Base-by-base conservation (phyloP, 2,113 vertebrate genomes). In the Anguilla japonica region DNA sequence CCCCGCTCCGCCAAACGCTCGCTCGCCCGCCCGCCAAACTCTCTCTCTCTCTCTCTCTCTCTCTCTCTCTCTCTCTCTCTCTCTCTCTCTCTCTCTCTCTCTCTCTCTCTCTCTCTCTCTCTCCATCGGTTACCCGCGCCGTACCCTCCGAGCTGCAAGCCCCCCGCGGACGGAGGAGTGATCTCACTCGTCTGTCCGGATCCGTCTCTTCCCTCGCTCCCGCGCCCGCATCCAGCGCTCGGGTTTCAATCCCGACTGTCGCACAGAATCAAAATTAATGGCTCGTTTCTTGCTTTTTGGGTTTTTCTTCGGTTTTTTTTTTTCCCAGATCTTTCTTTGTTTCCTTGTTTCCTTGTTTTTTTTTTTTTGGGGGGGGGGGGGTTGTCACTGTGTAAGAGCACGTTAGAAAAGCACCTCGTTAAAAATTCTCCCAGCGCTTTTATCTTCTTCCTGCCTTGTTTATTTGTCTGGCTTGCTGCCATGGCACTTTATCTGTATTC, bases 401-500 rank as follows among this genome's bases (percentile, higher is more conserved):
- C 18, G 67, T 63, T 79, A 87, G 87, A 88, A 87, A 84, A 89
- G 88, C 79, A 43, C 85, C 93, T 92, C 90, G 93, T 92, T 93
- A 89, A 87, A 85, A 89, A 92, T 93, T 84, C 41, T 71, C 86
- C 85, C 87, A 67, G 63, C 41, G 81, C 84, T 84, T 86, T 89
- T 79, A 50, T 53, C 90, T 57, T 90, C 84, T 50, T 41, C 88
- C 88, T 40, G 82, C 34, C 82, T 86, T 89, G 90, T 92, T 92
- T 93, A 89, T 93, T 92, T 90, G 88, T 88, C 85, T 85, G 2
- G 82, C 34, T 89, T 0, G 90, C 92, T 89, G 84, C 91, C 91
- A 91, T 90, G 93, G 91, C 87, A 83, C 90, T 93, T 34, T 91
- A 94, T 94, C 92, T 89, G 88, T 63, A 40, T 89, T 90, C 40